phyloP scores from a whole-genome alignment of 2,797 vertebrate species.

The Helicolenus hilgendorfi region DNA sequence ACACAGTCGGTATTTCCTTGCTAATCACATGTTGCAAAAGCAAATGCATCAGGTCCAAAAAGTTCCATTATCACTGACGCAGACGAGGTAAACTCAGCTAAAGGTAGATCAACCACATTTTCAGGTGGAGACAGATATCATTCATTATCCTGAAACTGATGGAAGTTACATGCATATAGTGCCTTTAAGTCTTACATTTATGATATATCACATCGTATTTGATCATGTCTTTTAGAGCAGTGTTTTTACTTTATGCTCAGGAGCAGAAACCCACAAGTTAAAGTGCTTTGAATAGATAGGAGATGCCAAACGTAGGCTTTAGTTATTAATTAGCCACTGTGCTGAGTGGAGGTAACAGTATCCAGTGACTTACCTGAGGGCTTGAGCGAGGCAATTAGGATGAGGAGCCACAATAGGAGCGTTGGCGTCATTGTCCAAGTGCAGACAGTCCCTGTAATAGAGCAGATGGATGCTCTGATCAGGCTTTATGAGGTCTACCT shows the following conservation, averaged over 20 bases:
- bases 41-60: neutral
- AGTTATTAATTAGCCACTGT: conserved; percentile 72
- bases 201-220: neutral
- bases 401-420: conserved; percentile 81
- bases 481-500: conserved; percentile 64
- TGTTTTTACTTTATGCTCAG: neutral
- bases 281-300: conserved; percentile 10
- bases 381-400: conserved; percentile 66
- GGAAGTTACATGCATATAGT: neutral
- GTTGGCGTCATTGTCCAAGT: conserved; percentile 71
- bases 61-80: neutral
- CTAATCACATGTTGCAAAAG: neutral
- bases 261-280: neutral
- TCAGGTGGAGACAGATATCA: neutral
- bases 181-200: neutral
- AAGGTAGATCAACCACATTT: neutral
- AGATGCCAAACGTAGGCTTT: conserved; percentile 28
- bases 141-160: neutral
- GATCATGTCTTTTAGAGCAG: neutral
- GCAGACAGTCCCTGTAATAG: conserved; percentile 61
- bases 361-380: conserved; percentile 84
- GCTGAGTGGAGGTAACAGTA: conserved; percentile 46
- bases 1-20: neutral
- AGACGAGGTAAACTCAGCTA: neutral
- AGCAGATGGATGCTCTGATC: conserved; percentile 16